Evolutionary conservation across 1,140 invertebrate species (phyloP).

Genomic region (Diuraphis noxia): DNA sequence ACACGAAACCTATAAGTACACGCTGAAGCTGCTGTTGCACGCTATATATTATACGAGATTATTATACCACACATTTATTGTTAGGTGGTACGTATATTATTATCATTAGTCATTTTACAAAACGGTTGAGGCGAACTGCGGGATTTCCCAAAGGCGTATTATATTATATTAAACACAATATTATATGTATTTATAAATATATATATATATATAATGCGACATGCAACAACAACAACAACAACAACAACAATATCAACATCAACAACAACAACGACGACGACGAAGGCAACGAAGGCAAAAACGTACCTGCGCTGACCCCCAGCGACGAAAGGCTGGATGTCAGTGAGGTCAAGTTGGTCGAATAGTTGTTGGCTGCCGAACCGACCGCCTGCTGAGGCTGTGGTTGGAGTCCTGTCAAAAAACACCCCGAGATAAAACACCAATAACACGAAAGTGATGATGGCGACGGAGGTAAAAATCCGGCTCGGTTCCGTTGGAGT

Average conservation of each 20-base stretch:
- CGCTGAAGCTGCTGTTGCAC: background rate
- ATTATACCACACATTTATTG: background rate
- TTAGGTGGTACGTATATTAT: background rate
- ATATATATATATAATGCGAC: background rate
- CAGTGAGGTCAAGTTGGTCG: constrained; percentile 57
- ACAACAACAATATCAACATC: background rate
- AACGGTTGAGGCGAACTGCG: background rate
- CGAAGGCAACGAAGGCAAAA: background rate
- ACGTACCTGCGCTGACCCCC: constrained; percentile 57
- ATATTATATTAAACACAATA: background rate
- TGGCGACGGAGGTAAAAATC: background rate
- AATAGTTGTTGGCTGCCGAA: constrained; percentile 57
- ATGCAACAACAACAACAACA: constrained; percentile 22
- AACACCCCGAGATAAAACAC: constrained; percentile 9
- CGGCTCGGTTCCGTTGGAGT: background rate
- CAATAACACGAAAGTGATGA: background rate
- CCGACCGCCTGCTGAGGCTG: constrained; percentile 55
- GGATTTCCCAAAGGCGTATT: background rate
- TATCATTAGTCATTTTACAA: background rate
- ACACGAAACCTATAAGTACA: background rate
- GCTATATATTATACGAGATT: background rate
- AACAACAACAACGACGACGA: background rate
- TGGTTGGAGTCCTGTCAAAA: constrained; percentile 51
- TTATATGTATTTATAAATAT: too few relatives aligned
- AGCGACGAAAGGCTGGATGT: constrained; percentile 58